phyloP scores from a whole-genome alignment of 2,888 invertebrate genomes.

The Girardia tigrina region DNA sequence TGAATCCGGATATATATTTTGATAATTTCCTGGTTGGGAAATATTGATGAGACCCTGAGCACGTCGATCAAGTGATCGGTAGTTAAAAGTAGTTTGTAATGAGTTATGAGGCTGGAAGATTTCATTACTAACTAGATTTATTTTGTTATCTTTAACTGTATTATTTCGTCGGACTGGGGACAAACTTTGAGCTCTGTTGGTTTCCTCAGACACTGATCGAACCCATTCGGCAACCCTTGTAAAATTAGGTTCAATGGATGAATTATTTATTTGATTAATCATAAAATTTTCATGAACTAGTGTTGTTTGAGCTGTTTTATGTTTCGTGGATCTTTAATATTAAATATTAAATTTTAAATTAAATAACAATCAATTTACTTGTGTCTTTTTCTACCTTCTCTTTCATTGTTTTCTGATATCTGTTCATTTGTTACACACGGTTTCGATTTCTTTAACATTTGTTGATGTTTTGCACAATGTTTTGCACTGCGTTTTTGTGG shows the following conservation, averaged over 20 bases:
- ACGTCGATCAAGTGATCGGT: neutral
- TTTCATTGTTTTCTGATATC: neutral
- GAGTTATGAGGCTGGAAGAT: neutral
- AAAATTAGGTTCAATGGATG: conserved; percentile 37
- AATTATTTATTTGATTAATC: conserved; percentile 39
- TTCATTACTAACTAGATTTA: neutral
- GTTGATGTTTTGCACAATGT: conserved; percentile 14
- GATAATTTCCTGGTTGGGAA: neutral
- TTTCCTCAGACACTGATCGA: conserved; percentile 41
- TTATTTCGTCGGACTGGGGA: neutral
- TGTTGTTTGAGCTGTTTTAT: conserved; percentile 5
- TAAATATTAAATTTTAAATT: neutral
- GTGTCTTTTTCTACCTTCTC: conserved; percentile 4
- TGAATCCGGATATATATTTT: neutral
- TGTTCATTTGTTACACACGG: neutral
- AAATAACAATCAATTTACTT: neutral
- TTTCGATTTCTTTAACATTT: neutral
- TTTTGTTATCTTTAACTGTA: neutral
- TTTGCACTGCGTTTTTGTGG: neutral
- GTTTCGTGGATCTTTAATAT: neutral
- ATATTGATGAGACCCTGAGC: conserved; percentile 1
- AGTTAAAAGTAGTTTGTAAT: neutral
- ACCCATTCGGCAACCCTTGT: conserved; percentile 47
- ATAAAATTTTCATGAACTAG: neutral
- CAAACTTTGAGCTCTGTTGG: conserved; percentile 19